Evolutionary conservation across 2,888 invertebrate genomes (phyloP), one percentile per base, ranked within the genome.

Genomic region (Lepidocyrtinus sp.): DNA sequence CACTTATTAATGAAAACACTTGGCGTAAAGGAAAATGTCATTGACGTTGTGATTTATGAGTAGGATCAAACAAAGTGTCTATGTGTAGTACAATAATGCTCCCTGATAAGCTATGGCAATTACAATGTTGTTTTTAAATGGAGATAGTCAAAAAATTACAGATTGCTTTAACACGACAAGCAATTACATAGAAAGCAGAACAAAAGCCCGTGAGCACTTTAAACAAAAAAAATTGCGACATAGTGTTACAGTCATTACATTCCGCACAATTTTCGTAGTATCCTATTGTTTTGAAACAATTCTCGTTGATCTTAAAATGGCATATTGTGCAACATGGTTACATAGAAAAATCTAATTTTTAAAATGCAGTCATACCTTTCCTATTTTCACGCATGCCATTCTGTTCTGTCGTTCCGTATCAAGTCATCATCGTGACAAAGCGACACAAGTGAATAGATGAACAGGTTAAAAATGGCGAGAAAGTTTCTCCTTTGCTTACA

Each of bases 1-100:
- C 59, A 67, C n/a, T 45, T 12, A 19, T 27, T 26, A 67, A 1
- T 1, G n/a, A 46, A 1, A 68, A 21, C 9, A 68, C n/a, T n/a
- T 45, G 46, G 22, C 50, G 19, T 9, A 22, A 46, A 12, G 61
- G 17, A 65, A 65, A 64, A 50, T 75, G 75, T 69, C 75, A 75
- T 75, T 75, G 75, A 75, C 75, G 69, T 46, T 25, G 64, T 70
- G 76, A 69, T 76, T 70, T 76, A 75, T 12, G 36, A 36, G 36
- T 36, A 36, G 36, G 12, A 36, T 36, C n/a, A n/a, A n/a, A 36
- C 36, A 36, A 36, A 36, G 5, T 12, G 12, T 36, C 36, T 12
- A 36, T 36, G 36, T 36, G n/a, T n/a, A 36, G 5, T 36, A 5
- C 36, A 5, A 36, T 12, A 7, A 7, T 12, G 12, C 36, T 36